Conservation (phyloP, 1,140 invertebrate species). For the Aleiodes sp. region DNA sequence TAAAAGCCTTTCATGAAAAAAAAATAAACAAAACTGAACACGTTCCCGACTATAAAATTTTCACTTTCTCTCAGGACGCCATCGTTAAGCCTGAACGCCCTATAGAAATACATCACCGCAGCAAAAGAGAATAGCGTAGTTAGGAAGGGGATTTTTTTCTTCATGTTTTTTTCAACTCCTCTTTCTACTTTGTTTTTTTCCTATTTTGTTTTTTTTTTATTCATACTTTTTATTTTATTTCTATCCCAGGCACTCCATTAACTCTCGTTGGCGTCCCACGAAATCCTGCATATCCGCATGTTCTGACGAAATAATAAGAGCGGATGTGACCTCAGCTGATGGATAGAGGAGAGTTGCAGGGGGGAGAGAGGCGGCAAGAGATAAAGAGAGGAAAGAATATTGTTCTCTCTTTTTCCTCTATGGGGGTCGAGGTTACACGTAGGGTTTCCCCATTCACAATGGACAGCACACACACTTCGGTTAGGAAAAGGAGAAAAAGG, state of each 20-base stretch:
- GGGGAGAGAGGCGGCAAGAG: neutral
- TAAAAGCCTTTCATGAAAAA: neutral
- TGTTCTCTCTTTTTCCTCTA: conserved; percentile 9
- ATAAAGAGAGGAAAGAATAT: neutral
- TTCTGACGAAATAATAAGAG: conserved; percentile 54
- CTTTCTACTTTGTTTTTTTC: conserved; percentile 15
- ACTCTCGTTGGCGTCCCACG: conserved; percentile 25
- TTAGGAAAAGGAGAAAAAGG: neutral
- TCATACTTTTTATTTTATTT: conserved; percentile 28
- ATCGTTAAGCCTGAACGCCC: neutral
- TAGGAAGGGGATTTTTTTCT: neutral
- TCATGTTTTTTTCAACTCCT: neutral
- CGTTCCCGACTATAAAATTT: neutral
- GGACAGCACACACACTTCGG: neutral
- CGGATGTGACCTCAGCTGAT: conserved; percentile 52
- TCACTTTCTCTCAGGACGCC: neutral
- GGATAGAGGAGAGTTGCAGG: neutral
- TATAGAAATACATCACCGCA: neutral
- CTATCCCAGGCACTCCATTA: conserved; percentile 49
- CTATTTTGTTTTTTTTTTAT: conserved; percentile 25
- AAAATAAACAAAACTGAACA: conserved; percentile 3
- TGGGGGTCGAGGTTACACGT: conserved; percentile 11
- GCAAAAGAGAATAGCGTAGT: neutral
- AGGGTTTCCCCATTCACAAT: neutral
- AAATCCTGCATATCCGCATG: conserved; percentile 18